Conservation (phyloP, 1,140 invertebrate genomes). For the Coptotermes formosanus region DNA sequence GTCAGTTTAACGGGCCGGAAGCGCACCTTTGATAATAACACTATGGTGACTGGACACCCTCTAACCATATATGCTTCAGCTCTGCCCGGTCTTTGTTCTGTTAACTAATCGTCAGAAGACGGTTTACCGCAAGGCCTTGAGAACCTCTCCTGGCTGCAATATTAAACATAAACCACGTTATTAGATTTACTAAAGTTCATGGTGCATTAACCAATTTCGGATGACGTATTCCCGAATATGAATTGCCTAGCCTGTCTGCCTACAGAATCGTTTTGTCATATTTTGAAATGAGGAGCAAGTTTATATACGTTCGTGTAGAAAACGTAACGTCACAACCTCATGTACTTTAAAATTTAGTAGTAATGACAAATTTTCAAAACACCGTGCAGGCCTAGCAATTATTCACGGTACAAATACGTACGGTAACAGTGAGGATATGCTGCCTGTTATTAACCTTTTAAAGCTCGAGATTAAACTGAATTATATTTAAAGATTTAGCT, state of each 20-base stretch:
- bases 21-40: constrained; percentile 3
- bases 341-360: not conserved
- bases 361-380: not conserved
- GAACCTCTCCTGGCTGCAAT: constrained; percentile 6
- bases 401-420: too few species aligned
- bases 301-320: not conserved
- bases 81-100: not conserved
- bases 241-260: not conserved
- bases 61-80: not conserved
- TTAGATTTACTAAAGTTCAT: constrained; percentile 17
- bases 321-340: not conserved
- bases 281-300: not conserved
- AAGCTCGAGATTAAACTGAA: too few species aligned
- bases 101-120: constrained; percentile 1
- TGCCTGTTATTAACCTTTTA: too few species aligned
- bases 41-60: not conserved
- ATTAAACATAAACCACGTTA: constrained; percentile 19
- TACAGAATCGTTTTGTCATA: not conserved
- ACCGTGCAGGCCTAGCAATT: not conserved
- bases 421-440: too few species aligned
- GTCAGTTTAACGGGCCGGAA: not conserved
- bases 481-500: too few species aligned
- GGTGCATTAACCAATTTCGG: constrained; percentile 15
- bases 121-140: constrained; percentile 7
- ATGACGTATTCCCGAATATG: not conserved